Conservation (phyloP, 2,797 vertebrate genomes). For the Tauraco hartlaubi region DNA sequence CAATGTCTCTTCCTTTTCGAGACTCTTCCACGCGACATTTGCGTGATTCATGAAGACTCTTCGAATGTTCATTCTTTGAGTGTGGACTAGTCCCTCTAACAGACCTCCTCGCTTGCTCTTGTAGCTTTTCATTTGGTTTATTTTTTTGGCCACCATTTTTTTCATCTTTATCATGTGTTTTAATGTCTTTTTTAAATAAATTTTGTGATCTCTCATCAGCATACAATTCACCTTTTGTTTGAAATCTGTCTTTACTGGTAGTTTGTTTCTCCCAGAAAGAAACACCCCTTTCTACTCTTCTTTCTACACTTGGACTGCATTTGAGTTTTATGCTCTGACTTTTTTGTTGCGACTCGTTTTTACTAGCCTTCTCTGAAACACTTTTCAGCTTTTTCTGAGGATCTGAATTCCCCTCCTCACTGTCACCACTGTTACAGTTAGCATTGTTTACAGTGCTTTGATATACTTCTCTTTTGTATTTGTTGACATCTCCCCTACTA, state of each 20-base stretch:
- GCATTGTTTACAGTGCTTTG: background rate
- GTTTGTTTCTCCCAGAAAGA: slow-evolving; percentile 73
- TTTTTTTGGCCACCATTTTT: slow-evolving; percentile 68
- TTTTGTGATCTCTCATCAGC: slow-evolving; percentile 74
- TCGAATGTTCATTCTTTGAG: slow-evolving; percentile 66
- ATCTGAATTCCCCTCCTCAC: slow-evolving; percentile 54
- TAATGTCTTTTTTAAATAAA: slow-evolving; percentile 72
- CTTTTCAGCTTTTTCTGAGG: slow-evolving; percentile 61
- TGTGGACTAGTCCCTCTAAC: slow-evolving; percentile 72
- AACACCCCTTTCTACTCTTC: slow-evolving; percentile 54
- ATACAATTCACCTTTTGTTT: slow-evolving; percentile 66
- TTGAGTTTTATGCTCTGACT: slow-evolving; percentile 69
- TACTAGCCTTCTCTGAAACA: slow-evolving; percentile 66
- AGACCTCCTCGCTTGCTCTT: slow-evolving; percentile 75
- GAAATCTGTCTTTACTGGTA: slow-evolving; percentile 68
- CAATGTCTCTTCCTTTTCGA: slow-evolving; percentile 64
- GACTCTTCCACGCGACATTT: slow-evolving; percentile 66
- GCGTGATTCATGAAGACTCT: slow-evolving; percentile 62
- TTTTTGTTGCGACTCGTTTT: slow-evolving; percentile 71
- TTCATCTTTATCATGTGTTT: slow-evolving; percentile 74
- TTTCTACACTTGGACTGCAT: slow-evolving; percentile 50
- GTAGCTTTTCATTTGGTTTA: slow-evolving; percentile 67
- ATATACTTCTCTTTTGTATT: slow-evolving; percentile 59
- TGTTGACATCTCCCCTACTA: slow-evolving; percentile 50
- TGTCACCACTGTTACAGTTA: slow-evolving; percentile 14